Percentiles rank a stretch among this genome's conserved stretches.
Conservation (phyloP, 1,140 invertebrate genomes). For the Anoplolepis gracilipes region DNA sequence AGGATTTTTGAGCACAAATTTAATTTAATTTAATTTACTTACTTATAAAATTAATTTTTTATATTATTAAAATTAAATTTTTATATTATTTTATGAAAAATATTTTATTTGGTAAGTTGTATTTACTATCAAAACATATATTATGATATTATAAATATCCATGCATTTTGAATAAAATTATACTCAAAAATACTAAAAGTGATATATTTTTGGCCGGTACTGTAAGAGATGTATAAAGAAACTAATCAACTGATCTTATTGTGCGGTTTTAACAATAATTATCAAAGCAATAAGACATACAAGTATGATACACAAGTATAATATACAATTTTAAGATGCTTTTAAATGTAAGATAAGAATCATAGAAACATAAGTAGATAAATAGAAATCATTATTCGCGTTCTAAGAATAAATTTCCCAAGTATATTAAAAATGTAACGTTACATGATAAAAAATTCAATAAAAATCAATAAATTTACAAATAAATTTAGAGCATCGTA, state of each 20-base stretch:
- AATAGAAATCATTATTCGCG: neutral
- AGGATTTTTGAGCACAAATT: too few species aligned
- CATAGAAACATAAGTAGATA: neutral
- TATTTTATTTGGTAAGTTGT: too few species aligned
- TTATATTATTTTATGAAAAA: too few species aligned
- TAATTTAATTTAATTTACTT: too few species aligned
- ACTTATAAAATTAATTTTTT: too few species aligned
- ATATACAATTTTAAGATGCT: neutral
- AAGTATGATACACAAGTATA: too few species aligned
- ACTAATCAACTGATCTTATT: conserved; percentile 9
- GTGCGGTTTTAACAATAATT: neutral
- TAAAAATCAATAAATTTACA: neutral
- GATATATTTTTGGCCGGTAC: too few species aligned
- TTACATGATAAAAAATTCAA: neutral
- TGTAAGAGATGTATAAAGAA: neutral
- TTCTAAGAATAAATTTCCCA: neutral
- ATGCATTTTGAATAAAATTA: too few species aligned
- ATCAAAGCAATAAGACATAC: neutral
- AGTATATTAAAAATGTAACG: neutral
- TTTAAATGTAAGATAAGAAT: neutral
- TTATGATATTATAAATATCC: too few species aligned
- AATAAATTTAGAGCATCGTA: neutral
- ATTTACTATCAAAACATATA: too few species aligned
- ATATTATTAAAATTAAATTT: too few species aligned
- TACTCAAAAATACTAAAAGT: too few species aligned